These are phyloP conservation scores for Natrix natrix DNA, from an alignment of 2,797 vertebrate genomes.

Conservation along the genomic window DNA sequence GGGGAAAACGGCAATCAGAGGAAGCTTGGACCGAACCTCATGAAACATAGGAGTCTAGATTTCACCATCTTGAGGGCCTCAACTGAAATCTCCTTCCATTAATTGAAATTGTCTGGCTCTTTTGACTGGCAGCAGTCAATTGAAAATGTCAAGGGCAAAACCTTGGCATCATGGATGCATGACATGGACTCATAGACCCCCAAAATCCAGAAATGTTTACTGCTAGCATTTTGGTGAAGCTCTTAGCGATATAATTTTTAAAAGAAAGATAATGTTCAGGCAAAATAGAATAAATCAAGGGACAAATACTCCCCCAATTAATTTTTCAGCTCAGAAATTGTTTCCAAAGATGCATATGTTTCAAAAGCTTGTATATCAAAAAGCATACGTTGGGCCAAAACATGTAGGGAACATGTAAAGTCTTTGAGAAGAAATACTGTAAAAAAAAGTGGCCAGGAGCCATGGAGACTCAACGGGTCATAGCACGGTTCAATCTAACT, in stretches of 20 bases:
- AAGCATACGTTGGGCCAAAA: neutral
- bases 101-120: too few species aligned
- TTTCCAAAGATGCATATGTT: neutral
- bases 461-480: neutral
- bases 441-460: neutral
- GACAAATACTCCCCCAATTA: neutral
- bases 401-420: neutral
- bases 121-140: neutral
- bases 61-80: neutral
- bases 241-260: neutral
- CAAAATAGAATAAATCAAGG: neutral
- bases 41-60: neutral
- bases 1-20: neutral
- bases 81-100: neutral
- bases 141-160: neutral
- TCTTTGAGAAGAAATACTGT: neutral
- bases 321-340: neutral
- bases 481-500: neutral
- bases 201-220: neutral
- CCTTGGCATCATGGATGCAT: neutral
- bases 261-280: neutral
- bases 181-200: neutral
- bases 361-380: neutral
- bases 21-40: neutral
- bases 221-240: neutral